Conservation (phyloP, 2,113 vertebrate species). For the Gasterosteus aculeatus region DNA sequence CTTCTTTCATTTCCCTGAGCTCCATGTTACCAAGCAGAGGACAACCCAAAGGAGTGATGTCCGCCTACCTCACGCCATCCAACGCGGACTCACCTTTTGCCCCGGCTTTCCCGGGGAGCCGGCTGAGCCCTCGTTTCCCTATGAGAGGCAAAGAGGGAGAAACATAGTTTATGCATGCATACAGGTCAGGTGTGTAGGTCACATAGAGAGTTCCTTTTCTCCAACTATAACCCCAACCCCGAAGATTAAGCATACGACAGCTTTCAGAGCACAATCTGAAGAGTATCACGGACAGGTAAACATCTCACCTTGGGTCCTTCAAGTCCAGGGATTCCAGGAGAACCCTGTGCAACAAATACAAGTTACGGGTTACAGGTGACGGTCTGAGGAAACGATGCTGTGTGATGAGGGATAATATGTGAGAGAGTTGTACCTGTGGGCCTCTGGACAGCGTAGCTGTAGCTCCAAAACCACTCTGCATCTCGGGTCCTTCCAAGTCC, state of each 20-base stretch:
- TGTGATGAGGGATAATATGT: neutral
- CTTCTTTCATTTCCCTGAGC: neutral
- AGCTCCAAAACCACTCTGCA: constrained; percentile 53
- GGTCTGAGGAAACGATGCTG: neutral
- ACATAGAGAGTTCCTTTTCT: neutral
- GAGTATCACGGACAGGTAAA: neutral
- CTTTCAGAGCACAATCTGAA: neutral
- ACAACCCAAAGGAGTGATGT: neutral
- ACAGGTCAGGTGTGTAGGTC: neutral
- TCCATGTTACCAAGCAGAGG: neutral
- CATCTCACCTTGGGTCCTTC: constrained; percentile 74
- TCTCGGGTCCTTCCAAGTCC: constrained; percentile 91
- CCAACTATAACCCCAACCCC: neutral
- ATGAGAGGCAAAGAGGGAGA: neutral
- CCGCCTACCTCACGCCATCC: neutral
- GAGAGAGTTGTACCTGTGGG: constrained; percentile 76
- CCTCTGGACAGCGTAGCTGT: constrained; percentile 56
- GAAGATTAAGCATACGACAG: neutral
- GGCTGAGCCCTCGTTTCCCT: constrained; percentile 79
- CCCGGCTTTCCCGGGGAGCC: constrained; percentile 75
- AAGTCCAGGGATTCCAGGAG: constrained; percentile 71
- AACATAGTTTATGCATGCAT: neutral
- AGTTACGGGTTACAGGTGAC: neutral
- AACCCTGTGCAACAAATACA: constrained; percentile 63
- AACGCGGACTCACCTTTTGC: constrained; percentile 74